Conservation (phyloP, 2,888 invertebrate genomes). For the Lasioglossum calceatum region DNA sequence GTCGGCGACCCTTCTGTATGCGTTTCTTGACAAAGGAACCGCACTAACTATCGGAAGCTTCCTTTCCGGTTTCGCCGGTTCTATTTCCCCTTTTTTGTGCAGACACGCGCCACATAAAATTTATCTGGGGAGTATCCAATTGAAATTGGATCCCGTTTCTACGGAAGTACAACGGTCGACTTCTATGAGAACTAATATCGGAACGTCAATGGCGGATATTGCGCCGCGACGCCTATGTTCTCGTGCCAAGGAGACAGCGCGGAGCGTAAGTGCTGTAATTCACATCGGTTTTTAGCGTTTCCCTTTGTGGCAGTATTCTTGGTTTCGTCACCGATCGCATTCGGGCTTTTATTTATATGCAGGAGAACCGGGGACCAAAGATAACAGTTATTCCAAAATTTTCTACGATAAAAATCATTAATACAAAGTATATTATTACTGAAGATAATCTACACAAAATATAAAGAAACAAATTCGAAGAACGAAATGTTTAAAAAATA, state of each 20-base stretch:
- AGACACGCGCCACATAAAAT: conserved; percentile 16
- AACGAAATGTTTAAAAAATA: no score
- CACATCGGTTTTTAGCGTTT: neutral
- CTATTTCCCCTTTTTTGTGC: neutral
- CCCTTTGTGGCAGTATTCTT: neutral
- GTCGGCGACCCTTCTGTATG: neutral
- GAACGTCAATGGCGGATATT: conserved; percentile 48
- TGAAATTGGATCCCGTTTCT: conserved; percentile 43
- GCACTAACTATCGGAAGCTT: conserved; percentile 10
- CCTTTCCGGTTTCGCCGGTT: neutral
- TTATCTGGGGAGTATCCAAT: conserved; percentile 45
- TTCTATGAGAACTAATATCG: conserved; percentile 40
- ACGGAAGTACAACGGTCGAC: conserved; percentile 36
- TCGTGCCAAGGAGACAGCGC: conserved; percentile 14
- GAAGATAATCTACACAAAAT: no score
- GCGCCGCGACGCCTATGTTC: conserved; percentile 18
- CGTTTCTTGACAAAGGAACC: neutral
- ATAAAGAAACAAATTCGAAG: no score
- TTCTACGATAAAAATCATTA: no score
- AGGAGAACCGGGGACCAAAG: no score
- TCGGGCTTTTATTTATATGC: no score
- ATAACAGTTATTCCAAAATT: no score
- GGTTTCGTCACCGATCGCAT: neutral
- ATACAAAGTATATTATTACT: no score
- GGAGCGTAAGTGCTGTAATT: neutral